A percentile compares a stretch with the other conserved stretches of the same genome.
phyloP scores from a whole-genome alignment of 2,888 invertebrate genomes.

The Pristionchus maxplancki region DNA sequence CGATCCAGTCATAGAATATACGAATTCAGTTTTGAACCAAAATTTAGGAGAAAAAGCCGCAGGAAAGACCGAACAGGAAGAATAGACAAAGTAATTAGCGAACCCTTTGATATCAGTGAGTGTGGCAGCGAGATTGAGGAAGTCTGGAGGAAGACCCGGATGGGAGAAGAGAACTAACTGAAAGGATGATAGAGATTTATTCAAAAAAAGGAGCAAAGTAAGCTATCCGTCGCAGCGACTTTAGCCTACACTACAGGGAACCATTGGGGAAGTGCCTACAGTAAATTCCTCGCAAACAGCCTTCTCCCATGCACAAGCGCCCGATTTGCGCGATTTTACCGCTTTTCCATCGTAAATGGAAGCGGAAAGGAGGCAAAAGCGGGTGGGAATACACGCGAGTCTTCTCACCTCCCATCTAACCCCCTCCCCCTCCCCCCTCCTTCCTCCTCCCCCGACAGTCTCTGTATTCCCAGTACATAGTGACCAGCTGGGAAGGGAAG shows the following conservation, averaged over 20 bases:
- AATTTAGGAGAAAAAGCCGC: no score
- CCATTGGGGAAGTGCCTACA: neutral
- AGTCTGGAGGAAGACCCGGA: slow-evolving; percentile 25
- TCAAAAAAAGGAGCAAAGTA: no score
- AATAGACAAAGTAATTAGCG: neutral
- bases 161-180: neutral
- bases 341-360: neutral
- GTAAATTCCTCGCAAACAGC: slow-evolving; percentile 21
- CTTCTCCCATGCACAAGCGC: neutral
- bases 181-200: neutral
- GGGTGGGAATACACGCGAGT: slow-evolving; percentile 26
- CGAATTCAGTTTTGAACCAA: no score
- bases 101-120: slow-evolving; percentile 3
- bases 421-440: neutral
- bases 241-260: neutral
- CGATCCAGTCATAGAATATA: neutral
- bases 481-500: slow-evolving; percentile 32
- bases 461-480: slow-evolving; percentile 37
- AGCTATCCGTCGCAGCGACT: no score
- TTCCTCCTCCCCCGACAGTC: slow-evolving; percentile 8
- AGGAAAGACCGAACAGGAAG: no score
- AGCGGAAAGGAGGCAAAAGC: slow-evolving; percentile 10
- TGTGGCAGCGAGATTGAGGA: slow-evolving; percentile 15
- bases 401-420: neutral
- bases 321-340: slow-evolving; percentile 36